phyloP scores from a whole-genome alignment of 2,888 invertebrate genomes.

The Suillia variegata region DNA sequence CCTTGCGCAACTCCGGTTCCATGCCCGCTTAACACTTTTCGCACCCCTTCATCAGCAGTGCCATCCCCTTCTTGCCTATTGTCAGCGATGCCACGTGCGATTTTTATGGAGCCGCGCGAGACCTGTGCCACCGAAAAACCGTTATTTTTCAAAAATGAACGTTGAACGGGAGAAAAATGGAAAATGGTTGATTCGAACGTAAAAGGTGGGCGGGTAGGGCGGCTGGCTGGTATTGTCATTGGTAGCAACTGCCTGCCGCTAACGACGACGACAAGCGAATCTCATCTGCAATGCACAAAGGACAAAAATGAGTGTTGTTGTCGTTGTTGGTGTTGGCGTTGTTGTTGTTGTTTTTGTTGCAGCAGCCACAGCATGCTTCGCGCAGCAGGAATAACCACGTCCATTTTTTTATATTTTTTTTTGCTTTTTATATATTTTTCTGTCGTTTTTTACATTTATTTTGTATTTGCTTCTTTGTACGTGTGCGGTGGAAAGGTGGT shows the following conservation, averaged over 20 bases:
- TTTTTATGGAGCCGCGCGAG: no score
- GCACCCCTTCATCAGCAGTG: no score
- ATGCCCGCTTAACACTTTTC: no score
- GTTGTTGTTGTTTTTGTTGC: not conserved
- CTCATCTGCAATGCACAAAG: conserved; percentile 11
- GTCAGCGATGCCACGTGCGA: no score
- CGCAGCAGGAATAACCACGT: not conserved
- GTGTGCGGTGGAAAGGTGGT: not conserved
- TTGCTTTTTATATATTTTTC: not conserved
- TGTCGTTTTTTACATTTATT: not conserved
- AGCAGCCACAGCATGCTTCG: no score
- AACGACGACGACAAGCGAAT: not conserved
- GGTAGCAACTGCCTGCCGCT: not conserved
- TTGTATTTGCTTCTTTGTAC: not conserved
- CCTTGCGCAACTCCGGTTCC: no score
- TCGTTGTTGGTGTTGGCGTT: not conserved
- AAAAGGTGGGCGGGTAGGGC: not conserved
- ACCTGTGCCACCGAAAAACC: no score
- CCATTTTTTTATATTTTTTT: not conserved
- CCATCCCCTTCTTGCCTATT: no score
- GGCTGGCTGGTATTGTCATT: not conserved
- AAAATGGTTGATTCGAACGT: not conserved
- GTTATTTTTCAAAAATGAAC: no score
- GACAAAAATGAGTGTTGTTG: not conserved
- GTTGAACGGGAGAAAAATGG: no score